Conservation (phyloP, 2,888 invertebrate genomes). For the Leucozona laternaria region DNA sequence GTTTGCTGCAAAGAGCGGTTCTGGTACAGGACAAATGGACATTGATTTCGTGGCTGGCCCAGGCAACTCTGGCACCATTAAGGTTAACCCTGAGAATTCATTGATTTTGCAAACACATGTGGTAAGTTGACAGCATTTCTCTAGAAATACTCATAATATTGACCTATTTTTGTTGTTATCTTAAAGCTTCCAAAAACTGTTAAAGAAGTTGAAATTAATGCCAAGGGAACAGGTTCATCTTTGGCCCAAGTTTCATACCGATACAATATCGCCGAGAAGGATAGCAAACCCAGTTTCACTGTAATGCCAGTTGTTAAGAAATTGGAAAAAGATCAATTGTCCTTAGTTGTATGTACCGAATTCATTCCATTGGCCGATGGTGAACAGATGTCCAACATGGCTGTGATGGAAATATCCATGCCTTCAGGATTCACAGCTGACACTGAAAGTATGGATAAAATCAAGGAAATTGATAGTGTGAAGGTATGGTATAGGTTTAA, state of each 20-base stretch:
- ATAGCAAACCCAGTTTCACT: constrained; percentile 93
- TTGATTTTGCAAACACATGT: constrained; percentile 92
- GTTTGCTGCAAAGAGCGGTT: constrained; percentile 86
- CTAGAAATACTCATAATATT: background rate
- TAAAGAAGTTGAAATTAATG: constrained; percentile 89
- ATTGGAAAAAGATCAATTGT: constrained; percentile 90
- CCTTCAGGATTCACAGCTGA: constrained; percentile 97
- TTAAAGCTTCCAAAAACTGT: constrained; percentile 82
- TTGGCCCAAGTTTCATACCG: constrained; percentile 91
- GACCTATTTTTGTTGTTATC: background rate
- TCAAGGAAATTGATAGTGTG: constrained; percentile 84
- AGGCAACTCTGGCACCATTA: constrained; percentile 78
- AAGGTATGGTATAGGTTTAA: constrained; percentile 77
- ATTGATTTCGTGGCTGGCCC: constrained; percentile 78
- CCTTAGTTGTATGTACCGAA: constrained; percentile 92
- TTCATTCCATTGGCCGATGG: constrained; percentile 82
- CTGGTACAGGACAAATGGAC: constrained; percentile 79
- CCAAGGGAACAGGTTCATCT: constrained; percentile 92
- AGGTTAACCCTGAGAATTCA: constrained; percentile 89
- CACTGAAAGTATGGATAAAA: constrained; percentile 88
- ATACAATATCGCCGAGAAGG: constrained; percentile 94
- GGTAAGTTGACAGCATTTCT: constrained; percentile 84
- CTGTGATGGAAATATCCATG: constrained; percentile 94
- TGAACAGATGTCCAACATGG: constrained; percentile 91
- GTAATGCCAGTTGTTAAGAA: constrained; percentile 94